A percentile compares a stretch with the other conserved stretches of the same genome.
phyloP scores from a whole-genome alignment of 2,113 vertebrate species.

The Cyprinus carpio region DNA sequence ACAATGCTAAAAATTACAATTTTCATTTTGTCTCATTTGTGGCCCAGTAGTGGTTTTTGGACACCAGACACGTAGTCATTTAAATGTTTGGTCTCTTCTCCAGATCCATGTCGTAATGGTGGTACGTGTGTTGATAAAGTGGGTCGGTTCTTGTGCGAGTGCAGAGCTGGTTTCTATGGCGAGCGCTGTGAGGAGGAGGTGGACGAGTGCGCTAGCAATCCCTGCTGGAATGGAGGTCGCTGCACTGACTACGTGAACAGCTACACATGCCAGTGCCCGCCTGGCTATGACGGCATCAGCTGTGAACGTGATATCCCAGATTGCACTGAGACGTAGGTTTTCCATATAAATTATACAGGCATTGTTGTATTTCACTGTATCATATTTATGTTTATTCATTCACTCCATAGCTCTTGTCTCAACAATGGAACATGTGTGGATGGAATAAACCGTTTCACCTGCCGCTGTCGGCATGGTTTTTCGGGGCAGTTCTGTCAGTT shows the following conservation, averaged over 20 bases:
- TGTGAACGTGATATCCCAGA: conserved; percentile 87
- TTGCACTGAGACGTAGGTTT: conserved; percentile 87
- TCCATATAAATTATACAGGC: background rate
- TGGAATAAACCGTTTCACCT: conserved; percentile 84
- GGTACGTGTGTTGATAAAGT: conserved; percentile 85
- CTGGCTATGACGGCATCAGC: conserved; percentile 84
- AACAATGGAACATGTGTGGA: conserved; percentile 92
- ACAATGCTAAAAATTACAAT: background rate
- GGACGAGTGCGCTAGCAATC: conserved; percentile 86
- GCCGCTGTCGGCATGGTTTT: conserved; percentile 85
- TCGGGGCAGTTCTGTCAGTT: conserved; percentile 85
- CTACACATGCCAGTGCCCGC: conserved; percentile 86
- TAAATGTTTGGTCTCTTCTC: background rate
- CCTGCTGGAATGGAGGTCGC: conserved; percentile 85
- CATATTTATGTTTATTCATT: conserved; percentile 59
- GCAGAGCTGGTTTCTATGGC: conserved; percentile 84
- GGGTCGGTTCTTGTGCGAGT: conserved; percentile 83
- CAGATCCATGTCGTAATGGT: conserved; percentile 92
- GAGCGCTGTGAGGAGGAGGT: conserved; percentile 86
- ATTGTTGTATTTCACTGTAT: background rate
- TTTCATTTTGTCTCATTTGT: no score
- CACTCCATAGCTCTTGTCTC: conserved; percentile 83
- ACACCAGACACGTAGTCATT: background rate
- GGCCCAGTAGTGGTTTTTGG: background rate
- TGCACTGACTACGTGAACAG: conserved; percentile 92